A percentile compares a stretch with the other conserved stretches of the same genome.
phyloP scores from a whole-genome alignment of 2,797 vertebrate genomes.

The Mormyrus hasselquistii region DNA sequence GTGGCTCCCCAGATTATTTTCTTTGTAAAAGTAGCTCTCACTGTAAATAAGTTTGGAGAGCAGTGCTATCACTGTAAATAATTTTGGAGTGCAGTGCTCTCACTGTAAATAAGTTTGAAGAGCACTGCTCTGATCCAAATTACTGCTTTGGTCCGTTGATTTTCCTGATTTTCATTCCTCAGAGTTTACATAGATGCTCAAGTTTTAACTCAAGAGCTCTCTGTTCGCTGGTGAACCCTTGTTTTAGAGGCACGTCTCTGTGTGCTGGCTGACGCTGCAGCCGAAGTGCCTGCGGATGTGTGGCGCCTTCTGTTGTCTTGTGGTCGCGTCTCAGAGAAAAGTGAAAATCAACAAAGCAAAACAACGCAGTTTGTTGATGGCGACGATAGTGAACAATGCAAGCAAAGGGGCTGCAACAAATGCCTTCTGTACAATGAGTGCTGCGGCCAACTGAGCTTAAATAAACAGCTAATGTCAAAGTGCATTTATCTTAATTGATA shows the following conservation, averaged over 20 bases:
- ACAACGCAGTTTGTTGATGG: background rate
- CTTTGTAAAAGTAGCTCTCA: background rate
- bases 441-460: background rate
- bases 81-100: too few species aligned
- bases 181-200: background rate
- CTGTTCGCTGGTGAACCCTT: background rate
- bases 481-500: background rate
- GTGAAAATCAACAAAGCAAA: background rate
- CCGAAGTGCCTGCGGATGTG: background rate
- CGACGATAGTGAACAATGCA: background rate
- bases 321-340: background rate
- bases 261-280: background rate
- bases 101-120: background rate
- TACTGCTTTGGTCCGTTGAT: background rate
- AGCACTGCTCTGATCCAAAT: background rate
- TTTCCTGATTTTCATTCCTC: background rate
- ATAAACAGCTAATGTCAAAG: background rate
- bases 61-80: background rate
- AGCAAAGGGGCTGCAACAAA: background rate
- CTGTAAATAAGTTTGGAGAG: background rate
- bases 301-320: background rate
- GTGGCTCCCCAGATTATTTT: background rate
- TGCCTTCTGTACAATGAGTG: background rate
- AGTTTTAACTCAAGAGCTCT: background rate
- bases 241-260: background rate